A percentile compares a stretch with the other conserved stretches of the same genome.
phyloP scores from a whole-genome alignment of 2,888 invertebrate species.

The Cremastobaeus sp. region DNA sequence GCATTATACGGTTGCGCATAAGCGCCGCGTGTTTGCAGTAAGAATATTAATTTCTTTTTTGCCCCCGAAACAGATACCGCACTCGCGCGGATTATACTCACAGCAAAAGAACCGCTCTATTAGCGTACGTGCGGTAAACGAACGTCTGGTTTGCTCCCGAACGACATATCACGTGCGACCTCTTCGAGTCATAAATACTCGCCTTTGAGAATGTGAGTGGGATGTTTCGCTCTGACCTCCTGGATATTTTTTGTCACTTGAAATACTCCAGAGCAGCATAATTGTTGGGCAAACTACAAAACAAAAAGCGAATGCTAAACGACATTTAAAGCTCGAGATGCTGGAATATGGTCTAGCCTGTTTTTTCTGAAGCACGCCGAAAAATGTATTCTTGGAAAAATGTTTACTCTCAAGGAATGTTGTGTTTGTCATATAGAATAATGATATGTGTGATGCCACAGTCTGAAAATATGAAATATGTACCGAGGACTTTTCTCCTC shows the following conservation, averaged over 20 bases:
- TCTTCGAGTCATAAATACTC: slow-evolving; percentile 27
- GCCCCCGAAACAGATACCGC: neutral
- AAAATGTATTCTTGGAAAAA: slow-evolving; percentile 18
- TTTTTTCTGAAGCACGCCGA: slow-evolving; percentile 27
- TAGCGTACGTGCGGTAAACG: slow-evolving; percentile 2
- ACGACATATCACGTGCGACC: slow-evolving; percentile 19
- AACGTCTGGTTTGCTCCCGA: slow-evolving; percentile 8
- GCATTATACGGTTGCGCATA: neutral
- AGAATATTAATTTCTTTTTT: slow-evolving; percentile 11
- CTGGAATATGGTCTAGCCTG: slow-evolving; percentile 27
- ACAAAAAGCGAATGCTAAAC: slow-evolving; percentile 33
- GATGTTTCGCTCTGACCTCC: slow-evolving; percentile 20
- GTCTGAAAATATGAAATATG: no score
- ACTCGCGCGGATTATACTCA: slow-evolving; percentile 5
- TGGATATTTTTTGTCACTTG: slow-evolving; percentile 21
- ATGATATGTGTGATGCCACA: slow-evolving; percentile 23
- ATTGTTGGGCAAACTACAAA: slow-evolving; percentile 27
- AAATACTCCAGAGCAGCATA: slow-evolving; percentile 18
- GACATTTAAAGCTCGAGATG: slow-evolving; percentile 19
- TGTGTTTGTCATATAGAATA: slow-evolving; percentile 35
- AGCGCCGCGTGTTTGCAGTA: neutral
- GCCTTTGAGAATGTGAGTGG: slow-evolving; percentile 10
- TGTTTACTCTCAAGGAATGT: slow-evolving; percentile 24
- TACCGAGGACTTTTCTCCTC: no score
- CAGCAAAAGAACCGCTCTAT: neutral